Evolutionary conservation across 2,113 vertebrate genomes (phyloP), one percentile per base, ranked within the genome.

Genomic region (Apteryx mantelli): DNA sequence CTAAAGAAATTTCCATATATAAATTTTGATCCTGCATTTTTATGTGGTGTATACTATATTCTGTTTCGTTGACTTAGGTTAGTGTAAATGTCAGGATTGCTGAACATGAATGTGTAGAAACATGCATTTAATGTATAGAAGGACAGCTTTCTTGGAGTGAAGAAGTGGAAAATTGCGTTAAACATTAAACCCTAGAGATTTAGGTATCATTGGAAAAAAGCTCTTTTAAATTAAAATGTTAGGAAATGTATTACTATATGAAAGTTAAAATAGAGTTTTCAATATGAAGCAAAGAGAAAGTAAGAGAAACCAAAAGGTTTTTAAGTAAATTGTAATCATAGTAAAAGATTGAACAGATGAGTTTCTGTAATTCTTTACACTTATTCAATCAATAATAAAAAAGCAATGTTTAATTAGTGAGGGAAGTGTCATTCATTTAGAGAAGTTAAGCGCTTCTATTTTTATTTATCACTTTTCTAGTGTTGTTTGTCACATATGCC

Each of bases 151-250:
- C 32, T 52, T 89, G 40, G 40, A 80, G 74, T 66, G 34, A 88
- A 91, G 92, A 80, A 69, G 0, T 30, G 63, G 74, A 91, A 94
- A 86, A 87, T 84, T 2, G 3, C 61, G 76, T 83, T 89, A 85
- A 95, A 89, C 74, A 34, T 88, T 86, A 97, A 97, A 89, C 60
- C 89, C 50, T 68, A 19, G 71, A 79, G 93, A 96, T 93, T 94
- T 95, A 66, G 88, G 91, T 89, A 75, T 76, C 79, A 64, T 56
- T 92, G 91, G 82, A 94, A 78, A 79, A 86, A 97, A 91, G 63
- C 93, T 94, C 74, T 95, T 89, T 32, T 94, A 95, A 96, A 97
- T 96, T 93, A 95, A 91, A 82, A 94, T 96, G 89, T 96, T 96
- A 91, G 53, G 74, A 92, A 77, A n/a, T 69, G 40, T 88, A 76